These are phyloP conservation scores for Sebastes cheni DNA, from an alignment of 2,797 vertebrate species.

Conservation along the genomic window DNA sequence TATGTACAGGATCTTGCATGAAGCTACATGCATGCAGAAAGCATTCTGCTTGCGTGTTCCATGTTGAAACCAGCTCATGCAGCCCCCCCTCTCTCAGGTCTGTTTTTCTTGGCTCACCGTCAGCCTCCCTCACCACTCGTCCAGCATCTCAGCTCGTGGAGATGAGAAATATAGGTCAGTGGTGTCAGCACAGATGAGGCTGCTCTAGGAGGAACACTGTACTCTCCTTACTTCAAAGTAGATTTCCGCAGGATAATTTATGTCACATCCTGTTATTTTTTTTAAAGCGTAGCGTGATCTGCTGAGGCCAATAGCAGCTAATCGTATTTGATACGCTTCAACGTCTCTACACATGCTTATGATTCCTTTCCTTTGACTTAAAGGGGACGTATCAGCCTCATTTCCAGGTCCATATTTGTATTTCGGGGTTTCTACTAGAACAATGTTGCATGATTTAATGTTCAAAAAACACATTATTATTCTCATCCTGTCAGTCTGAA, in stretches of 20 bases:
- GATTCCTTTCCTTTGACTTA: not conserved
- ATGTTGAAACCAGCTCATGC: too few relatives aligned
- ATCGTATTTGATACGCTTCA: conserved; percentile 2
- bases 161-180: conserved; percentile 71
- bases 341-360: not conserved
- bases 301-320: not conserved
- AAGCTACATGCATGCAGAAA: not conserved
- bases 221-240: conserved; percentile 25
- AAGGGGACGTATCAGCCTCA: too few relatives aligned
- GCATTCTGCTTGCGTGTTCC: too few relatives aligned
- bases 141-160: conserved; percentile 11
- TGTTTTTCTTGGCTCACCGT: conserved; percentile 14
- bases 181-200: conserved; percentile 37
- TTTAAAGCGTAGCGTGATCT: not conserved
- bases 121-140: conserved; percentile 14
- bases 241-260: conserved; percentile 15
- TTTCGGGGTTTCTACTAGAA: too few relatives aligned
- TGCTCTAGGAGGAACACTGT: conserved; percentile 4
- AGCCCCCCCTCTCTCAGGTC: not conserved
- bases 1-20: too few relatives aligned
- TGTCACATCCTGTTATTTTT: conserved; percentile 23
- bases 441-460: too few relatives aligned
- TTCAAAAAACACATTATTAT: too few relatives aligned
- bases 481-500: too few relatives aligned
- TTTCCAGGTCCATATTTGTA: too few relatives aligned